Percentiles rank a stretch among this genome's conserved stretches.
Evolutionary conservation across 2,888 invertebrate species (phyloP).

Genomic region (Noctua janthe): DNA sequence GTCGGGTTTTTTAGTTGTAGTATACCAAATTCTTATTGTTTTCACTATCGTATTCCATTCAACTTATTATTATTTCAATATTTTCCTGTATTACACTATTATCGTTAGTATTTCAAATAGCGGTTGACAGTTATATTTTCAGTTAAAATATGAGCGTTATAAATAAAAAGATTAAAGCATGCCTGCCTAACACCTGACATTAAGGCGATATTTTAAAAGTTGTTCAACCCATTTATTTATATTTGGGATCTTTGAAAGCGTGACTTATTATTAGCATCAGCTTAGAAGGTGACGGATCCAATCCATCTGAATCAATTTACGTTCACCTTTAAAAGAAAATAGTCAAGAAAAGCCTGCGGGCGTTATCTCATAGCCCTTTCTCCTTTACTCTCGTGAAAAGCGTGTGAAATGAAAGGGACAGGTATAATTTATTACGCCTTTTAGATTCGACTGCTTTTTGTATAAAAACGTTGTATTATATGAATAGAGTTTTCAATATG

Average conservation of each 20-base stretch:
- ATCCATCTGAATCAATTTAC: slow-evolving; percentile 80
- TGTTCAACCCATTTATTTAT: slow-evolving; percentile 47
- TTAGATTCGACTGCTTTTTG: slow-evolving; percentile 46
- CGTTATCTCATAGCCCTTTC: slow-evolving; percentile 64
- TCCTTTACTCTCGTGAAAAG: slow-evolving; percentile 61
- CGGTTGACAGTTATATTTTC: slow-evolving; percentile 48
- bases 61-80: slow-evolving; percentile 34
- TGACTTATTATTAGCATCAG: slow-evolving; percentile 69
- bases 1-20: no score
- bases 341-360: slow-evolving; percentile 60
- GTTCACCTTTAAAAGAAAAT: slow-evolving; percentile 75
- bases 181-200: slow-evolving; percentile 48
- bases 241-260: slow-evolving; percentile 41
- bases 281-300: slow-evolving; percentile 70
- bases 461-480: slow-evolving; percentile 37
- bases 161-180: slow-evolving; percentile 51
- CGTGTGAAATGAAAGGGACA: slow-evolving; percentile 63
- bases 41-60: slow-evolving; percentile 39
- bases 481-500: slow-evolving; percentile 51
- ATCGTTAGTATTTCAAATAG: slow-evolving; percentile 45
- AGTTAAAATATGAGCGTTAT: slow-evolving; percentile 55
- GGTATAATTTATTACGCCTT: slow-evolving; percentile 56
- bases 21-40: slow-evolving; percentile 2
- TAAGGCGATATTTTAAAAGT: slow-evolving; percentile 49
- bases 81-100: slow-evolving; percentile 47